Conservation (phyloP, 2,888 invertebrate genomes). For the Hedya salicella region DNA sequence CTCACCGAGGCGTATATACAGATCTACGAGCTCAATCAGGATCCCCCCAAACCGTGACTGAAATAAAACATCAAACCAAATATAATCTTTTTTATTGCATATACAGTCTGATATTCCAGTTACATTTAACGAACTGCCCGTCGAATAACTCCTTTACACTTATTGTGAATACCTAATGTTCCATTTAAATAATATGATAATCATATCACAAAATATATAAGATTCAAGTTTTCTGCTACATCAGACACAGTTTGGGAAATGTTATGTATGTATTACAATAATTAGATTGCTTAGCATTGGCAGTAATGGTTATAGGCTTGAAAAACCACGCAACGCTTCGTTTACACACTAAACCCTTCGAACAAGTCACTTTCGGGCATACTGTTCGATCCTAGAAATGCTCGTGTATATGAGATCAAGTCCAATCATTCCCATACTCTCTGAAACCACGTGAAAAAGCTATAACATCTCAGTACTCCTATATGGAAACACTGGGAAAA, state of each 20-base stretch:
- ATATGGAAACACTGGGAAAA: not conserved
- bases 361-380: not conserved
- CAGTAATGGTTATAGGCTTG: not conserved
- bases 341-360: not conserved
- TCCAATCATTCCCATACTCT: not conserved
- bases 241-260: constrained; percentile 70
- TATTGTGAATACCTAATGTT: constrained; percentile 49
- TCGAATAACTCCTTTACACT: constrained; percentile 69
- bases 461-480: not conserved
- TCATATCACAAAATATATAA: constrained; percentile 60
- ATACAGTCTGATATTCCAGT: constrained; percentile 67
- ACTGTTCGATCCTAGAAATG: too few species aligned
- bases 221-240: constrained; percentile 38
- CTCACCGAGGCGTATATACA: constrained; percentile 99
- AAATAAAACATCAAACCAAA: constrained; percentile 56
- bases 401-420: not conserved
- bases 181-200: constrained; percentile 52
- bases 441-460: not conserved
- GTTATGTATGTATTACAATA: constrained; percentile 46
- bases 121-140: constrained; percentile 64
- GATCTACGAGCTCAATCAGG: constrained; percentile 87
- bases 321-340: not conserved
- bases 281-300: constrained; percentile 21
- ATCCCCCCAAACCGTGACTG: constrained; percentile 57
- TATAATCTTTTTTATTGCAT: constrained; percentile 73